A percentile compares a stretch with the other conserved stretches of the same genome.
phyloP scores from a whole-genome alignment of 2,888 invertebrate genomes.

The Holacanthella duospinosa region DNA sequence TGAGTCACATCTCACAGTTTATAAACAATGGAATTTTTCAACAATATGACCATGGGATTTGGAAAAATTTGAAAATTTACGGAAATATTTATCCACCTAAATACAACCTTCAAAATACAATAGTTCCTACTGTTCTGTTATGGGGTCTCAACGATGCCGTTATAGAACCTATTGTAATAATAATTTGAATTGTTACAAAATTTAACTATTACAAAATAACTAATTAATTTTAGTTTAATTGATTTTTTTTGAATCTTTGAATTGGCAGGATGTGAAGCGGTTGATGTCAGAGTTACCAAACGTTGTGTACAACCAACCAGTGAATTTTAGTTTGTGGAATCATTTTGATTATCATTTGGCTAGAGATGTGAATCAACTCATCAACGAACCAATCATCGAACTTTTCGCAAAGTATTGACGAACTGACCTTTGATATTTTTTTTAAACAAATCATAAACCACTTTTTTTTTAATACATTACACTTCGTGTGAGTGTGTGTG shows the following conservation, averaged over 20 bases:
- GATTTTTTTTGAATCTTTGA: too few relatives aligned
- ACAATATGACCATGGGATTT: constrained; percentile 31
- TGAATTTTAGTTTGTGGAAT: constrained; percentile 6
- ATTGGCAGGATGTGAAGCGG: constrained; percentile 7
- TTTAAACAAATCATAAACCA: too few relatives aligned
- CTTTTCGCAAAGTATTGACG: too few relatives aligned
- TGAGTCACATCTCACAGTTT: constrained; percentile 43
- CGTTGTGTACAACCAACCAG: background rate
- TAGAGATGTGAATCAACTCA: background rate
- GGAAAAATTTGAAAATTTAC: constrained; percentile 33
- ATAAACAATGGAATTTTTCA: constrained; percentile 28
- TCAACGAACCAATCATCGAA: background rate
- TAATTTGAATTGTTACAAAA: too few relatives aligned
- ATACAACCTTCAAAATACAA: constrained; percentile 35
- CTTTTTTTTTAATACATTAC: too few relatives aligned
- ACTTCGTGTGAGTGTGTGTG: too few relatives aligned
- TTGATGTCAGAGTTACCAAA: background rate
- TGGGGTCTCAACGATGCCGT: constrained; percentile 43
- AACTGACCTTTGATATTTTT: too few relatives aligned
- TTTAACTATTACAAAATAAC: too few relatives aligned
- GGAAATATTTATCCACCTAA: constrained; percentile 33
- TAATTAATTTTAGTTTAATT: too few relatives aligned
- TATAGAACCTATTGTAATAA: constrained; percentile 40
- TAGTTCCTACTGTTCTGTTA: constrained; percentile 38
- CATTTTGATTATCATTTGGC: constrained; percentile 9